Percentiles rank a stretch among this genome's conserved stretches.
Conservation (phyloP, 1,140 invertebrate genomes). For the Zaprionus taronus region DNA sequence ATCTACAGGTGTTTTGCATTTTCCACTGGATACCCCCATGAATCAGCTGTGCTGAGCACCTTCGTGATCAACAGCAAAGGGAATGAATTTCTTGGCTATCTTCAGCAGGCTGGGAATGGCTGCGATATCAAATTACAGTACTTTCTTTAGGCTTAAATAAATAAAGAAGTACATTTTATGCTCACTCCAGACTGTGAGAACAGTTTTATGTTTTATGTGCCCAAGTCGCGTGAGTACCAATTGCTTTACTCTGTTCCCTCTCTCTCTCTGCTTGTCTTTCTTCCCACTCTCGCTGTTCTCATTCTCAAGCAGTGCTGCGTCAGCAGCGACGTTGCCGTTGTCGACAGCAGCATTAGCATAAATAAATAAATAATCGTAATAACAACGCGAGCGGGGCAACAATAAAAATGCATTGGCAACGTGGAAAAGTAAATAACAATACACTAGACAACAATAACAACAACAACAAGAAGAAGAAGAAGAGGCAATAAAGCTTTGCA, state of each 20-base stretch:
- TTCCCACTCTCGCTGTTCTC: slow-evolving; percentile 61
- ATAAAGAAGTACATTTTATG: slow-evolving; percentile 4
- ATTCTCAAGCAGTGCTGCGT: slow-evolving; percentile 76
- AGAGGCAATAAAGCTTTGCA: slow-evolving; percentile 58
- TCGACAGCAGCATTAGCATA: slow-evolving; percentile 73
- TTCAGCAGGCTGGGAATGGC: slow-evolving; percentile 54
- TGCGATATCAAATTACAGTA: slow-evolving; percentile 16
- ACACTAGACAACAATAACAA: slow-evolving; percentile 30
- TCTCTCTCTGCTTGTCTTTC: slow-evolving; percentile 25
- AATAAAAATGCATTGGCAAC: slow-evolving; percentile 48
- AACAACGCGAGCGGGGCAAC: slow-evolving; percentile 23
- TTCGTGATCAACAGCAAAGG: slow-evolving; percentile 41
- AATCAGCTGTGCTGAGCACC: slow-evolving; percentile 34
- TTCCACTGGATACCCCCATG: slow-evolving; percentile 24
- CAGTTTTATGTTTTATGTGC: slow-evolving; percentile 73
- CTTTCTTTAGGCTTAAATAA: slow-evolving; percentile 61
- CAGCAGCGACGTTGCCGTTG: slow-evolving; percentile 36
- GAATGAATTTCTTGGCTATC: slow-evolving; percentile 63
- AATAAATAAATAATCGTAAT: slow-evolving; percentile 80
- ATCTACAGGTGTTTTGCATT: slow-evolving; percentile 46
- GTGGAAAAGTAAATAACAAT: slow-evolving; percentile 63
- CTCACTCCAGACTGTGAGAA: slow-evolving; percentile 29
- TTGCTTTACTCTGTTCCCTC: slow-evolving; percentile 41
- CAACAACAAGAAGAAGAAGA: slow-evolving; percentile 29
- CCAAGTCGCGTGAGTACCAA: slow-evolving; percentile 72